phyloP scores from a whole-genome alignment of 2,113 vertebrate genomes.

The Daboia siamensis region DNA sequence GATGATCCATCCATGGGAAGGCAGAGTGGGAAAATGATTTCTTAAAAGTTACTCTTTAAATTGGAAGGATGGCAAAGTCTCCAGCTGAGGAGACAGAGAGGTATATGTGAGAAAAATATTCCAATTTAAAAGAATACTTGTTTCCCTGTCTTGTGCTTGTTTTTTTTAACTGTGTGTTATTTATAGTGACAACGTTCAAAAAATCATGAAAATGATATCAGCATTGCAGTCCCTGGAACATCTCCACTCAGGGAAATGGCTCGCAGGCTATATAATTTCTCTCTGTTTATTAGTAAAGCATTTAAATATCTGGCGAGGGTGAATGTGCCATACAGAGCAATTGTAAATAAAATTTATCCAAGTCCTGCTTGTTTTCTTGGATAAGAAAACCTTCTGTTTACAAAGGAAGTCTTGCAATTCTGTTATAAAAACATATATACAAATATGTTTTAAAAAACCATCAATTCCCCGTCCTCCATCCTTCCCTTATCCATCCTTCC shows the following conservation, averaged over 20 bases:
- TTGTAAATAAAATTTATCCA: background rate
- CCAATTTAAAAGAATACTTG: background rate
- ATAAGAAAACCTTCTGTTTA: background rate
- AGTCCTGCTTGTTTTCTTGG: background rate
- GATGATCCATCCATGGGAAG: background rate
- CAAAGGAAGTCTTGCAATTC: background rate
- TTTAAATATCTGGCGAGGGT: background rate
- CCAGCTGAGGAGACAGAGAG: background rate
- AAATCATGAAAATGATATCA: background rate
- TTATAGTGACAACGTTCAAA: background rate
- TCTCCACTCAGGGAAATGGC: background rate
- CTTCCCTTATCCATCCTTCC: no score
- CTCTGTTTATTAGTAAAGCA: background rate
- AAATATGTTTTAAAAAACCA: background rate
- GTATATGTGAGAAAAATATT: background rate
- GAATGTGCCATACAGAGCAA: background rate
- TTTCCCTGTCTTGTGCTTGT: background rate
- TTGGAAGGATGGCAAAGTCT: background rate
- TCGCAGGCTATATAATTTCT: background rate
- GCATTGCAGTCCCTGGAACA: background rate
- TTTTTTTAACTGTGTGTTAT: background rate
- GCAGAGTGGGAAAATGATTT: conserved; percentile 2
- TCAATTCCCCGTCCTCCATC: no score
- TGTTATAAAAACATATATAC: background rate
- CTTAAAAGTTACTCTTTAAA: background rate